These are phyloP conservation scores for Leucania comma DNA, from an alignment of 2,888 invertebrate species.

Conservation along the genomic window DNA sequence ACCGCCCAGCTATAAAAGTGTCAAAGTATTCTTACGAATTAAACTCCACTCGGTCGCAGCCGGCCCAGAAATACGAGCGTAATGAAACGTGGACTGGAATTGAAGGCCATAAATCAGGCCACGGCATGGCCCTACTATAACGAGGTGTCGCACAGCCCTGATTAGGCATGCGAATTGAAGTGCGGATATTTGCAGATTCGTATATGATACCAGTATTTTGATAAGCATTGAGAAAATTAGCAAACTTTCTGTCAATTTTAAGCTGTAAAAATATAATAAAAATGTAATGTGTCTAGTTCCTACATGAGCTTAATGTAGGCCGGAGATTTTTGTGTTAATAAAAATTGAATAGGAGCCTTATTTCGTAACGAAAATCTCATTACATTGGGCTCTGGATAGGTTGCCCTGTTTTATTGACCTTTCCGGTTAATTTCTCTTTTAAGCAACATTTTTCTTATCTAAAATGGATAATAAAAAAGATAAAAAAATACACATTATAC, in stretches of 20 bases:
- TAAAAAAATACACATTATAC: background rate
- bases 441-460: background rate
- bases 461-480: background rate
- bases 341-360: background rate
- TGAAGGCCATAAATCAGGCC: slow-evolving; percentile 60
- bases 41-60: slow-evolving; percentile 59
- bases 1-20: slow-evolving; percentile 58
- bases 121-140: slow-evolving; percentile 40
- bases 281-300: background rate
- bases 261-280: background rate
- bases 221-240: background rate
- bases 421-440: background rate
- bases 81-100: slow-evolving; percentile 62
- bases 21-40: slow-evolving; percentile 61
- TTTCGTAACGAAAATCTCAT: background rate
- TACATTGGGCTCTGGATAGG: background rate
- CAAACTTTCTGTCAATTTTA: background rate
- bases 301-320: background rate
- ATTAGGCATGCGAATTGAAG: slow-evolving; percentile 14
- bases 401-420: background rate
- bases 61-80: slow-evolving; percentile 52
- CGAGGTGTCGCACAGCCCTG: slow-evolving; percentile 38
- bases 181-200: slow-evolving; percentile 34
- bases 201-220: background rate
- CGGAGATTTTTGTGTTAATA: background rate